phyloP scores from a whole-genome alignment of 2,113 vertebrate species.

The Vireo altiloquus region DNA sequence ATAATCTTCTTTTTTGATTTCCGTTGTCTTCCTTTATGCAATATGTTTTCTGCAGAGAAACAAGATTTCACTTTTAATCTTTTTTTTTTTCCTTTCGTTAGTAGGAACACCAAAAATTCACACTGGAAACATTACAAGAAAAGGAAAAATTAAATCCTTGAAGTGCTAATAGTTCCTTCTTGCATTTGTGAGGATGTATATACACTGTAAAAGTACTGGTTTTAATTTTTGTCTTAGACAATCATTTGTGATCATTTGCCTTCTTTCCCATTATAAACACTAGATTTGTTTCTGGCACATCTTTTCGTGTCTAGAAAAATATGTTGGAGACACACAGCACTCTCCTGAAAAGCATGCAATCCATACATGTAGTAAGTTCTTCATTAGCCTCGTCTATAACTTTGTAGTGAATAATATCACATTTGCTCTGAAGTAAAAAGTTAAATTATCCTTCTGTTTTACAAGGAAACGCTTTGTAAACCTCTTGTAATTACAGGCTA shows the following conservation, averaged over 20 bases:
- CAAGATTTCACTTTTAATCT: background rate
- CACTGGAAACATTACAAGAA: background rate
- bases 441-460: background rate
- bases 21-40: background rate
- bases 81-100: background rate
- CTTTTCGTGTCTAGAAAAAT: background rate
- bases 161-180: background rate
- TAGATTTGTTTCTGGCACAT: background rate
- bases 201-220: background rate
- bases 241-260: background rate
- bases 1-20: background rate
- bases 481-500: background rate
- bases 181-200: background rate
- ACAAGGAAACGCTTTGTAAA: background rate
- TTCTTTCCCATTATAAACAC: background rate
- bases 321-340: background rate
- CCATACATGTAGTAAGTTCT: background rate
- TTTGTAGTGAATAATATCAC: background rate
- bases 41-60: background rate
- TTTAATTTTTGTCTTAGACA: background rate
- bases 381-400: background rate
- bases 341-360: background rate
- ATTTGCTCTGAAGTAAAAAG: background rate
- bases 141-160: background rate
- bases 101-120: background rate